Evolutionary conservation across 2,797 vertebrate species (phyloP).

Genomic region (Danionella dracula): DNA sequence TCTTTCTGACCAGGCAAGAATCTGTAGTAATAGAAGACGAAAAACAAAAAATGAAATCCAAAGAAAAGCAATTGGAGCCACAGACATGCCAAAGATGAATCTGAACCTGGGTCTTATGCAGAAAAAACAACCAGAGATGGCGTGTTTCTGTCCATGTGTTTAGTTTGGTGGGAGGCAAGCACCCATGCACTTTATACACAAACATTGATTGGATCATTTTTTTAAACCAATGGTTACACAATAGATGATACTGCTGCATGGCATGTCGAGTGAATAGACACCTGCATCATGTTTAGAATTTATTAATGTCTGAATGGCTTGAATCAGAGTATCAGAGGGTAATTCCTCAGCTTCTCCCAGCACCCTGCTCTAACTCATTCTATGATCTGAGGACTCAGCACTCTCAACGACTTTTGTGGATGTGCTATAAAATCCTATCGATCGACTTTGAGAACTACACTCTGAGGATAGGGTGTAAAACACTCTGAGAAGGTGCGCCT

Average conservation of each 20-base stretch:
- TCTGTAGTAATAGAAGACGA: slow-evolving; percentile 47
- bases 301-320: too few species aligned
- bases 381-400: slow-evolving; percentile 4
- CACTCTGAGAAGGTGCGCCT: not conserved
- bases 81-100: slow-evolving; percentile 68
- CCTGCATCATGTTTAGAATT: too few species aligned
- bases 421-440: not conserved
- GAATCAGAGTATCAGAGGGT: not conserved
- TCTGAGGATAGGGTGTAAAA: not conserved
- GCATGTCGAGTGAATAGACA: too few species aligned
- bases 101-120: slow-evolving; percentile 55
- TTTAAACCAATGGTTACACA: too few species aligned
- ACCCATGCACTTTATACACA: too few species aligned
- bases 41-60: too few species aligned
- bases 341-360: not conserved
- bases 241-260: too few species aligned
- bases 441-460: slow-evolving; percentile 9
- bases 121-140: slow-evolving; percentile 25
- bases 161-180: slow-evolving; percentile 47
- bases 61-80: slow-evolving; percentile 60
- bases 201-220: too few species aligned
- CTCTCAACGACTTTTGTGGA: not conserved
- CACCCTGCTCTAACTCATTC: not conserved
- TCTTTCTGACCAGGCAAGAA: slow-evolving; percentile 80
- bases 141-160: slow-evolving; percentile 33